Percentiles rank a stretch among this genome's conserved stretches.
Evolutionary conservation across 2,888 invertebrate species (phyloP).

Genomic region (Zhengitettix transpicula): DNA sequence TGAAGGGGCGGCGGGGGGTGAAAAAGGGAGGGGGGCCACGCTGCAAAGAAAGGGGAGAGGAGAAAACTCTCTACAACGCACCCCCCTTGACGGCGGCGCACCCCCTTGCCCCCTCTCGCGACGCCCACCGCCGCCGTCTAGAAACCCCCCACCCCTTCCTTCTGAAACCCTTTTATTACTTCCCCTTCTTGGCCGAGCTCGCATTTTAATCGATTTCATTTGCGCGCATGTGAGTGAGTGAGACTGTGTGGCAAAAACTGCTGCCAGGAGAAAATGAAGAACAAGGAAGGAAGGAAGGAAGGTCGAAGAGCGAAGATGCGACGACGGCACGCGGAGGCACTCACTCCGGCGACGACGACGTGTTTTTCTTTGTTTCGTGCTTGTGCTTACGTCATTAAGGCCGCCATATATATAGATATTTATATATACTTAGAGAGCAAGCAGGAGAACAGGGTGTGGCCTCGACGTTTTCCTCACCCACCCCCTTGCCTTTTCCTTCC

Average conservation of each 20-base stretch:
- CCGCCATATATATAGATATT: constrained; percentile 12
- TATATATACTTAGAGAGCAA: no score
- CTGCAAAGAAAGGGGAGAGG: constrained; percentile 10
- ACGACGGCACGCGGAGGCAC: not conserved
- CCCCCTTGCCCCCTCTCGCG: constrained; percentile 1
- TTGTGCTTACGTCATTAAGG: constrained; percentile 35
- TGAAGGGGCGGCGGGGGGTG: constrained; percentile 12
- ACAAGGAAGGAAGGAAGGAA: constrained; percentile 22
- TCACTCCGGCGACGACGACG: not conserved
- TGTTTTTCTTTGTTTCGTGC: constrained; percentile 32
- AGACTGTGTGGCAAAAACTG: constrained; percentile 30
- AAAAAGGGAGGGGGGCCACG: not conserved
- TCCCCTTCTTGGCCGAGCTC: constrained; percentile 20
- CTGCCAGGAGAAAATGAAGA: constrained; percentile 20
- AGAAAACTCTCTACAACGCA: constrained; percentile 13
- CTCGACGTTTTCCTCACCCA: not conserved
- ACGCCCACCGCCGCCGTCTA: constrained; percentile 1
- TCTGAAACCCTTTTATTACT: constrained; percentile 12
- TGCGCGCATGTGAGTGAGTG: constrained; percentile 36
- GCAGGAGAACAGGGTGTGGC: not conserved
- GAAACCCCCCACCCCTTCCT: constrained; percentile 9
- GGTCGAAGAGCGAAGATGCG: constrained; percentile 16
- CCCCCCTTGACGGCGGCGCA: constrained; percentile 1
- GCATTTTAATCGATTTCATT: constrained; percentile 53
- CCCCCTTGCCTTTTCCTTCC: no score